A percentile compares a stretch with the other conserved stretches of the same genome.
Evolutionary conservation across 2,113 vertebrate species (phyloP).

Genomic region (Cyphomyrus plagiostoma): DNA sequence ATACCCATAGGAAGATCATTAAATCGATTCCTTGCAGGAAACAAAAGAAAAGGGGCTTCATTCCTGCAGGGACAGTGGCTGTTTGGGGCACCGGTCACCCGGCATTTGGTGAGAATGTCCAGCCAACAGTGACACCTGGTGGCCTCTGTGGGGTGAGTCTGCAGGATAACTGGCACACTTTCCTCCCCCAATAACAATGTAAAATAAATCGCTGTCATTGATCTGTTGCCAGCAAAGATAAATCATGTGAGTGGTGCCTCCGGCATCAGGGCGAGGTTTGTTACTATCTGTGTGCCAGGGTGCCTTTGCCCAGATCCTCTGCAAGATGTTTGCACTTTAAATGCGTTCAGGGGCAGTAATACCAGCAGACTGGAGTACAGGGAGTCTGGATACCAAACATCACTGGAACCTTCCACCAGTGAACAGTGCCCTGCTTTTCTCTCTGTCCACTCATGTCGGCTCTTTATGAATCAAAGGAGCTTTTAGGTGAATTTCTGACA

Average conservation of each 20-base stretch:
- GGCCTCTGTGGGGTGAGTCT: conserved; percentile 7
- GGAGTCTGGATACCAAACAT: too few species aligned
- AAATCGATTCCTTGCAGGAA: background rate
- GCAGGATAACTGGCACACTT: background rate
- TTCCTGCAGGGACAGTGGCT: background rate
- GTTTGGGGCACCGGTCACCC: background rate
- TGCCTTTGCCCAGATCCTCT: background rate
- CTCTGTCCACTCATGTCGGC: background rate
- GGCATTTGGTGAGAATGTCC: background rate
- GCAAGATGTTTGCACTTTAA: background rate
- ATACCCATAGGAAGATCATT: background rate
- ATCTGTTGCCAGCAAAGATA: background rate
- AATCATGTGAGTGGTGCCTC: background rate
- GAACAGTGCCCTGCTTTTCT: background rate
- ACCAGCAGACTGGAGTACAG: background rate
- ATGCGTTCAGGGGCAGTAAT: background rate
- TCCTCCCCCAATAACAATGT: background rate
- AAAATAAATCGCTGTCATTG: background rate
- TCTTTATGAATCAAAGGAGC: background rate
- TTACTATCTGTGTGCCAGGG: background rate
- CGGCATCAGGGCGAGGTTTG: background rate
- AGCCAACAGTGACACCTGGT: conserved; percentile 39
- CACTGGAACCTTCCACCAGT: background rate
- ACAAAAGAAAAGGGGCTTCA: background rate
- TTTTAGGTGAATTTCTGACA: background rate